Evolutionary conservation across 2,797 vertebrate species (phyloP), one percentile per base, ranked within the genome.

Genomic region (Bryconaethiops microstoma): DNA sequence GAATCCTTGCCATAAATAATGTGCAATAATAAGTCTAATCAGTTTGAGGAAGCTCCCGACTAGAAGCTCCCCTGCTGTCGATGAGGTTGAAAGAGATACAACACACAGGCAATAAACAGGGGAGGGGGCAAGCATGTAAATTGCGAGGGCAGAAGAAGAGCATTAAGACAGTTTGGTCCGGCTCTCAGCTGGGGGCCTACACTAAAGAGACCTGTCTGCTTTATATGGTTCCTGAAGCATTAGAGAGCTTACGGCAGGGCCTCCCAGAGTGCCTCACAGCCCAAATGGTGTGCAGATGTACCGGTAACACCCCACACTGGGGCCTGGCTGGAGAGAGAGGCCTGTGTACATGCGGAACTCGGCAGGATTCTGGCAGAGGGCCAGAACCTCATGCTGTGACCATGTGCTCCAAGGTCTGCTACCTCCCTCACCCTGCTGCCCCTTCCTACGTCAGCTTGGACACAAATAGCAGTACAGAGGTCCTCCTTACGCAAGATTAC

Each of bases 361-460:
- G 10, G 71, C 39, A 62, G 80, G 85, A 72, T 59, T 59, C 70
- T 85, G 85, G 79, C 78, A 13, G 39, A 65, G 71, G 4, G 62
- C 84, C 87, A 84, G 9, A 5, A 1, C 17, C 67, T 83, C 83
- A 80, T 21, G 76, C 81, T 55, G 84, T 42, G 85, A 29, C 82
- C 86, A 85, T 88, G 86, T 88, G 88, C 81, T 86, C 55, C 0
- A 23, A 82, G 85, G 76, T 85, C 86, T 86, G 84, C 82, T 85
- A 57, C 79, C 71, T 82, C 52, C 35, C 60, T 74, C 35, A 57
- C 57, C 62, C 76, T 69, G 75, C 77, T 76, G 76, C 62, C 74
- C 55, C 23, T 77, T 55, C 29, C 77, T 84, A 85, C 88, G 83
- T 85, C 83, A 85, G 77, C 29, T 10, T 4, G 29, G 78, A 71